Conservation (phyloP, 2,113 vertebrate species). For the Melanostigma gelatinosum region DNA sequence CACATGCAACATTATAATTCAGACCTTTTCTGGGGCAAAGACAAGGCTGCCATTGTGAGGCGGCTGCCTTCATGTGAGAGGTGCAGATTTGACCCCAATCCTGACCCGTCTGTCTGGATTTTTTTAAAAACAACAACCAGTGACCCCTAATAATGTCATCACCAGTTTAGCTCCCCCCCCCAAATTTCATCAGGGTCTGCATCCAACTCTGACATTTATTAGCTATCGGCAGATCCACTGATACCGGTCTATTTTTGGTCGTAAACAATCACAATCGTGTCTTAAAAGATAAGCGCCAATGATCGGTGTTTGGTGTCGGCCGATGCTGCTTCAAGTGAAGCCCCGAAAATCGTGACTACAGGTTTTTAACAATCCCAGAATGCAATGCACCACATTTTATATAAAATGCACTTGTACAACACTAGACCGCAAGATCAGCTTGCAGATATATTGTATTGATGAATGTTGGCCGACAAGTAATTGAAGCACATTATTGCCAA, state of each 20-base stretch:
- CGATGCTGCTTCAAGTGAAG: background rate
- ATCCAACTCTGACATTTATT: background rate
- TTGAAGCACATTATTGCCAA: background rate
- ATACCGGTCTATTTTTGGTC: background rate
- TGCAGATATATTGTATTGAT: background rate
- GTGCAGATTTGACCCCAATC: constrained; percentile 42
- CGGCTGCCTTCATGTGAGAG: constrained; percentile 13
- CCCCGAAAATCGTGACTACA: background rate
- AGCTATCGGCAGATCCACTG: background rate
- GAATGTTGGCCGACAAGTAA: background rate
- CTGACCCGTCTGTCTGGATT: background rate
- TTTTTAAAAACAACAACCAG: background rate
- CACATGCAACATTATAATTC: constrained; percentile 37
- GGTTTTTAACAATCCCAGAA: background rate
- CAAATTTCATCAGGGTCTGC: background rate
- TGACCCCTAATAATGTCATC: background rate
- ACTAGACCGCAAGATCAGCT: background rate
- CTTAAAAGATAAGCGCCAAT: background rate
- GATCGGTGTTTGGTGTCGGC: background rate
- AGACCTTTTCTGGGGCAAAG: constrained; percentile 14
- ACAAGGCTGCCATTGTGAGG: constrained; percentile 48
- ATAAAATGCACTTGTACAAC: background rate
- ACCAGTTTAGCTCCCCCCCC: background rate
- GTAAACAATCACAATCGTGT: background rate
- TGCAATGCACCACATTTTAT: background rate